These are phyloP conservation scores for Thinocorus orbignyianus DNA, from an alignment of 2,113 vertebrate genomes.

Conservation along the genomic window DNA sequence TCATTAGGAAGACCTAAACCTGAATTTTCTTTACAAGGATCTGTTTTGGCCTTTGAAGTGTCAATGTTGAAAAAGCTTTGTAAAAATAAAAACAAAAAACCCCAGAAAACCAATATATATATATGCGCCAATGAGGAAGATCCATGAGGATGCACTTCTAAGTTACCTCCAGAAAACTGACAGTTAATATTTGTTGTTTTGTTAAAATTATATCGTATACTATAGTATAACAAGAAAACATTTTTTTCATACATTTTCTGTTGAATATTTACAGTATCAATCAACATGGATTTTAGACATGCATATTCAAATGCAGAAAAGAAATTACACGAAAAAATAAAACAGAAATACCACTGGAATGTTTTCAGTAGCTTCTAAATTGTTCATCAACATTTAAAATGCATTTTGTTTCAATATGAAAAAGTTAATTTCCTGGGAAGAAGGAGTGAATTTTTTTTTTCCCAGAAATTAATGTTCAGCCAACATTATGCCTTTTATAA, in stretches of 20 bases:
- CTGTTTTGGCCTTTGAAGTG: too few species aligned
- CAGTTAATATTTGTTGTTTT: conserved; percentile 21
- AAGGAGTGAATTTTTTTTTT: conserved; percentile 16
- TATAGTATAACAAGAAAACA: not conserved
- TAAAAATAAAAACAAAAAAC: too few species aligned
- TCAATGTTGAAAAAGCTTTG: too few species aligned
- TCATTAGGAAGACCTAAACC: too few species aligned
- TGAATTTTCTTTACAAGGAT: too few species aligned
- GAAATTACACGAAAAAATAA: conserved; percentile 37
- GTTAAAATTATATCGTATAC: conserved; percentile 19
- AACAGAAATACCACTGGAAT: conserved; percentile 17
- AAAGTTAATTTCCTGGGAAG: conserved; percentile 33
- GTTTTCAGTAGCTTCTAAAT: conserved; percentile 69
- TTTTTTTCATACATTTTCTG: conserved; percentile 51
- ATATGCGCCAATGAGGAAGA: not conserved
- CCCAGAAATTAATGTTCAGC: conserved; percentile 46
- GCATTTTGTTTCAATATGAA: conserved; percentile 63
- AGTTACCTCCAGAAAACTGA: not conserved
- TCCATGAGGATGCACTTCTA: not conserved
- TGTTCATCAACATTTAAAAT: conserved; percentile 62
- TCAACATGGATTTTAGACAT: conserved; percentile 55
- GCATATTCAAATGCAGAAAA: conserved; percentile 62
- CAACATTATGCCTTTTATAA: conserved; percentile 59
- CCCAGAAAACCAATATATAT: not conserved
- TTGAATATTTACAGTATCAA: conserved; percentile 65